Base-by-base conservation (phyloP, 2,888 invertebrate species). In the Agriopis aurantiaria region DNA sequence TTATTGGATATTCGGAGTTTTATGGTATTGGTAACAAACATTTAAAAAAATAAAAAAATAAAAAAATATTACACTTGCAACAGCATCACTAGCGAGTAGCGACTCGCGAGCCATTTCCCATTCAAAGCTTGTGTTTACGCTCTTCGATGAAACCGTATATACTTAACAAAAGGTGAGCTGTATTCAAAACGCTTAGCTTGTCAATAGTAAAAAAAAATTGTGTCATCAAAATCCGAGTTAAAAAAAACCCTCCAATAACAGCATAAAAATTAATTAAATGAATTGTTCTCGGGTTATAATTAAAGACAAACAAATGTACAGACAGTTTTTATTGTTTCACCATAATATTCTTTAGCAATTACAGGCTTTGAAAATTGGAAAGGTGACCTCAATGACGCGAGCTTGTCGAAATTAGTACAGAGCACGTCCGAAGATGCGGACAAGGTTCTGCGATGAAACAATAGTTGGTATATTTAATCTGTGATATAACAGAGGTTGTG, bases 311-410 rank as follows among this genome's bases (percentile, higher is more conserved):
- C 40, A 48, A 14, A 56, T 48, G 0, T 6, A 45, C 46, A 48
- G 11, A 48, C 41, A 11, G 23, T 43, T 58, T 43, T 60, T 43
- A 40, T 52, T 52, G 51, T 33, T 65, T 46, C 41, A 46, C 48
- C 9, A 48, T 43, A 55, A 53, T 45, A 77, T 75, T 52, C 64
- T 56, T 68, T 60, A 76, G 77, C 77, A 79, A 77, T 73, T 77
- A 73, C 67, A 74, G 59, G 74, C 73, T 76, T 76, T 58, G 43
- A 75, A 75, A 64, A 69, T 79, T 77, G 46, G 75, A 76, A 78
- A 78, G 76, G 75, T 75, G 75, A 79, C 78, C 82, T 79, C 75
- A 56, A 65, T 65, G 72, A 64, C 69, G 74, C 74, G 69, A 59
- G 67, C 67, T 74, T 65, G 71, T 78, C 73, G 68, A 76, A 79